These are phyloP conservation scores for Aeoliscus strigatus DNA, from an alignment of 2,797 vertebrate genomes.

Conservation along the genomic window DNA sequence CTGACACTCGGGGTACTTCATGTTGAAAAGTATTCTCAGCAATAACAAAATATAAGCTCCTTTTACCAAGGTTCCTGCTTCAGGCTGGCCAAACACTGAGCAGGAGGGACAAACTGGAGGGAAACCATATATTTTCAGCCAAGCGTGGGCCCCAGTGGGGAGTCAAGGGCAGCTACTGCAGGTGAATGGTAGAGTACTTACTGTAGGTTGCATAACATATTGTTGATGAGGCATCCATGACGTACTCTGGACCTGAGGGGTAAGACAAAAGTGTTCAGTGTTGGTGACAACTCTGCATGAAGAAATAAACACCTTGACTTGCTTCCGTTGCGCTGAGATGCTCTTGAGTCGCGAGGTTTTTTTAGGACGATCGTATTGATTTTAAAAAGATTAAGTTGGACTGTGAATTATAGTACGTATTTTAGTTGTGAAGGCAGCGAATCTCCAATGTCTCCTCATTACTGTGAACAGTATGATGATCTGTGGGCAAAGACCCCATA, in stretches of 20 bases:
- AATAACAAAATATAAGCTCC: slow-evolving; percentile 10
- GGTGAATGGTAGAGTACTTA: slow-evolving; percentile 76
- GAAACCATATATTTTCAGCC: neutral
- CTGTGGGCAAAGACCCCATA: slow-evolving; percentile 31
- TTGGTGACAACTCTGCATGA: too few species aligned
- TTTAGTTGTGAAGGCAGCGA: slow-evolving; percentile 38
- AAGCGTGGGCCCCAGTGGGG: neutral
- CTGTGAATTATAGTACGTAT: slow-evolving; percentile 43
- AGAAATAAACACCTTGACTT: too few species aligned
- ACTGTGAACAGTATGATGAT: slow-evolving; percentile 31
- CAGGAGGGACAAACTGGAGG: slow-evolving; percentile 6
- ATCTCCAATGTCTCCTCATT: slow-evolving; percentile 44
- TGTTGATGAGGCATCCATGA: slow-evolving; percentile 99
- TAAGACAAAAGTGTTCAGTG: slow-evolving; percentile 57
- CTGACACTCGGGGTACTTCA: slow-evolving; percentile 1
- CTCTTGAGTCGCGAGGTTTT: slow-evolving; percentile 12
- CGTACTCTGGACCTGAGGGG: slow-evolving; percentile 93
- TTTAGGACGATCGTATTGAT: slow-evolving; percentile 25
- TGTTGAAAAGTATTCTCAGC: slow-evolving; percentile 33
- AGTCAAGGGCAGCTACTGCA: slow-evolving; percentile 12
- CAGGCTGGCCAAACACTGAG: slow-evolving; percentile 4
- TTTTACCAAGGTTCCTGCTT: slow-evolving; percentile 12
- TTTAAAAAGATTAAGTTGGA: slow-evolving; percentile 39
- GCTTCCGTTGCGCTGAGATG: slow-evolving; percentile 21
- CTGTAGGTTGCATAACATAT: slow-evolving; percentile 99